A percentile compares a stretch with the other conserved stretches of the same genome.
Conservation (phyloP, 2,113 vertebrate species). For the Pygoscelis antarcticus region DNA sequence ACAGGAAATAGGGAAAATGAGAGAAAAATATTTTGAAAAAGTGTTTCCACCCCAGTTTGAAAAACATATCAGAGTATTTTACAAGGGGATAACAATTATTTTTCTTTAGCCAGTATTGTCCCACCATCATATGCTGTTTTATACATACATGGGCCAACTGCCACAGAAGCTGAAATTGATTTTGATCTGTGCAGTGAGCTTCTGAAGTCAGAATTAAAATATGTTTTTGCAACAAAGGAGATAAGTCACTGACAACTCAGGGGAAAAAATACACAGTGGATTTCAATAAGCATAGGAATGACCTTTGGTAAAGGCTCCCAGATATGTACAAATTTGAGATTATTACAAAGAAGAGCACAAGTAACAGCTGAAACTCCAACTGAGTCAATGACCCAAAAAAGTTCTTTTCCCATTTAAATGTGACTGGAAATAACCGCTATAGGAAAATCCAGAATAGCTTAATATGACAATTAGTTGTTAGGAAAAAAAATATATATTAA, state of each 20-base stretch:
- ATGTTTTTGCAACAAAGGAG: neutral
- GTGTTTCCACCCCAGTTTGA: neutral
- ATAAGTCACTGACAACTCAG: neutral
- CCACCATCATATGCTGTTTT: neutral
- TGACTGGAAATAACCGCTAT: neutral
- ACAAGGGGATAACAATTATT: neutral
- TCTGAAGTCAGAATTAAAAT: slow-evolving; percentile 20
- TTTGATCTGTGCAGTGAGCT: neutral
- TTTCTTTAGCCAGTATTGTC: neutral
- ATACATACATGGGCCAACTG: neutral
- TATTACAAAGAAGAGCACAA: neutral
- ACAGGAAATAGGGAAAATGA: neutral
- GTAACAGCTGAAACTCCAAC: neutral
- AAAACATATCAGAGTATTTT: neutral
- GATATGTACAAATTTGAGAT: neutral
- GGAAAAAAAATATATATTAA: neutral
- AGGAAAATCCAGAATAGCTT: neutral
- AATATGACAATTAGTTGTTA: neutral
- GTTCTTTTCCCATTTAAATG: neutral
- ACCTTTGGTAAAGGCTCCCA: neutral
- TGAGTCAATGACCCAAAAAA: neutral
- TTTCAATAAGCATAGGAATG: neutral
- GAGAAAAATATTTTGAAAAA: neutral
- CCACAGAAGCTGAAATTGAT: neutral
- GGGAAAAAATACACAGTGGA: neutral